A percentile compares a stretch with the other conserved stretches of the same genome.
phyloP scores from a whole-genome alignment of 2,113 vertebrate species.

The Buteo buteo region DNA sequence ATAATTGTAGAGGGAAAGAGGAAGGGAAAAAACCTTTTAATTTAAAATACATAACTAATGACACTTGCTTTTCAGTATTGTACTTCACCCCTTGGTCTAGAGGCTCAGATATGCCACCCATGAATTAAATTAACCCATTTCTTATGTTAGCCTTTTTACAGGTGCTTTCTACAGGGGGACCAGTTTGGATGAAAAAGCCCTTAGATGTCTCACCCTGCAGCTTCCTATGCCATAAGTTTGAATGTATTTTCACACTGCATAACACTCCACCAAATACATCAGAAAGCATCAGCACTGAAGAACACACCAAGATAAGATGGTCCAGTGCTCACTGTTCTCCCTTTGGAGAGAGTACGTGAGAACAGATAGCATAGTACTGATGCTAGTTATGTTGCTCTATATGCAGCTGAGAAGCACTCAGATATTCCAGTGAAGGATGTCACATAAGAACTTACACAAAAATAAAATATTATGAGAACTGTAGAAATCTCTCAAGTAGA shows the following conservation, averaged over 20 bases:
- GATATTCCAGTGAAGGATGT: not conserved
- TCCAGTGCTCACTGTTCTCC: not conserved
- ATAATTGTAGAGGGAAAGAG: not conserved
- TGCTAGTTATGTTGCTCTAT: not conserved
- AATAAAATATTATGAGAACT: not conserved
- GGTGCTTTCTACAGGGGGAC: not conserved
- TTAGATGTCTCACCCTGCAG: not conserved
- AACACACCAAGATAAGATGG: not conserved
- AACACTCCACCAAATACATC: not conserved
- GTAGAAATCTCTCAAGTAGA: not conserved
- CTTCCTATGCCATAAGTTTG: not conserved
- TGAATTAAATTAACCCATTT: not conserved
- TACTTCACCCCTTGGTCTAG: not conserved
- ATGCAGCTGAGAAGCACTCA: not conserved
- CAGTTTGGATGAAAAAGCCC: not conserved
- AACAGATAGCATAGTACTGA: not conserved
- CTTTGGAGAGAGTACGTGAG: fast-evolving
- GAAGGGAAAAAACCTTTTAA: not conserved
- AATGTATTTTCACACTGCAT: not conserved
- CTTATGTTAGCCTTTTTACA: not conserved
- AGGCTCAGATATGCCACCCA: not conserved
- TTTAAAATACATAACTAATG: not conserved
- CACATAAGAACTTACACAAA: not conserved
- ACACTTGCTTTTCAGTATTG: not conserved
- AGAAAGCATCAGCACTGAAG: not conserved